Evolutionary conservation across 1,140 invertebrate species (phyloP).

Genomic region (Cydia amplana): DNA sequence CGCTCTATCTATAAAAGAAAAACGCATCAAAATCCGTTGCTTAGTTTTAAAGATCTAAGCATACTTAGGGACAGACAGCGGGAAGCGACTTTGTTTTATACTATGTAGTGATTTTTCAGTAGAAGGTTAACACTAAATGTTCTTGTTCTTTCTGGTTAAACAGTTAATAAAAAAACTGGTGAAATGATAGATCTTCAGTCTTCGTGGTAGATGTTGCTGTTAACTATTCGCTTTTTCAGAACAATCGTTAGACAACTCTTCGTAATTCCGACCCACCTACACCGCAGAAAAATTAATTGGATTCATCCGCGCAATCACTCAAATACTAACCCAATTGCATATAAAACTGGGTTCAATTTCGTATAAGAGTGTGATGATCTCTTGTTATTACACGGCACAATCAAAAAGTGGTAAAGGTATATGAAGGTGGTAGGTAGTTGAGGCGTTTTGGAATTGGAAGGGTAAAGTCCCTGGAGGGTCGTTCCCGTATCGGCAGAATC

Average conservation of each 20-base stretch:
- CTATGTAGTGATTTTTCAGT: too few species aligned
- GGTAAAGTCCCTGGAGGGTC: slow-evolving; percentile 40
- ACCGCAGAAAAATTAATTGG: slow-evolving; percentile 29
- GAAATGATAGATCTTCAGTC: neutral
- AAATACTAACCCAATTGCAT: slow-evolving; percentile 2
- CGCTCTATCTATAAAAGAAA: too few species aligned
- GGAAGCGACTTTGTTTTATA: too few species aligned
- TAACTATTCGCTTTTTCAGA: neutral
- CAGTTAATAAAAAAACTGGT: neutral
- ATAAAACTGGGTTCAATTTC: slow-evolving; percentile 4
- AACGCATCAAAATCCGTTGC: too few species aligned
- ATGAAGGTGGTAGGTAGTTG: neutral
- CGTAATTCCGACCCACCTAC: neutral
- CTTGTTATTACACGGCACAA: neutral
- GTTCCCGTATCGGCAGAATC: slow-evolving; percentile 39
- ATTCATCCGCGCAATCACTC: neutral
- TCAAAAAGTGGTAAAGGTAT: neutral
- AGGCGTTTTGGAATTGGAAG: neutral
- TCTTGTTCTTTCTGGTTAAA: too few species aligned
- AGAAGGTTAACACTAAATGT: too few species aligned
- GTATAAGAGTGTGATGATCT: slow-evolving; percentile 10
- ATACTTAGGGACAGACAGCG: too few species aligned
- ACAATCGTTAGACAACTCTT: neutral
- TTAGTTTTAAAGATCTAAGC: too few species aligned
- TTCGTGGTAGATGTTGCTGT: neutral